Evolutionary conservation across 2,113 vertebrate genomes (phyloP), one percentile per base, ranked within the genome.

Genomic region (Caloenas nicobarica): DNA sequence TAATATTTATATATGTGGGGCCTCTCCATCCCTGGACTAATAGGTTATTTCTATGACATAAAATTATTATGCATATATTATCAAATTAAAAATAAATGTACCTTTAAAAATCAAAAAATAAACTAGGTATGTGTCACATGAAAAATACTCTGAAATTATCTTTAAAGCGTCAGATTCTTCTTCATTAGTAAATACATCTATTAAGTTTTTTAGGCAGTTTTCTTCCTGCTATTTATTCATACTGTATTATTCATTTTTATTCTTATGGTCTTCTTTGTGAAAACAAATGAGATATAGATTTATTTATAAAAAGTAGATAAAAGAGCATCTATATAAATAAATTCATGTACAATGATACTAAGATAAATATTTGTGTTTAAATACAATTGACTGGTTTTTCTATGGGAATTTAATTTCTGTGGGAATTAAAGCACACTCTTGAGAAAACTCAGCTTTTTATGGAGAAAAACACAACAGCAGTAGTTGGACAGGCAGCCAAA

Each of bases 291-390:
- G 42, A 77, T 44, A 81, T 12, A 73, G 70, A 83, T 73, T 82
- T 89, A 76, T 72, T 91, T 76, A 46, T 0, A n/a, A 76, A 57
- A 42, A 88, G 28, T 4, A 38, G 51, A 91, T 70, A 36, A 86
- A 29, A 46, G 34, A 88, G 11, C 50, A 74, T 72, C 83, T 81
- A 69, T 51, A 42, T 80, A 85, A 93, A 91, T 77, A 94, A 81
- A 70, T 53, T 65, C 1, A 80, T 62, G n/a, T 51, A 72, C 50
- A 77, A 73, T 61, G 44, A 66, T 73, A 86, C 13, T 77, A 91
- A 81, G 36, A 91, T 66, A 96, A 96, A 95, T 95, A 95, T 77
- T 96, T 94, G 64, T 81, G 51, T 88, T 94, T 66, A 26, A 83
- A 81, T 46, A 90, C 82, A 96, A 96, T 91, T 91, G 62, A 53